A percentile compares a stretch with the other conserved stretches of the same genome.
These are phyloP conservation scores for Hemibagrus guttatus DNA, from an alignment of 2,797 vertebrate genomes.

Conservation along the genomic window DNA sequence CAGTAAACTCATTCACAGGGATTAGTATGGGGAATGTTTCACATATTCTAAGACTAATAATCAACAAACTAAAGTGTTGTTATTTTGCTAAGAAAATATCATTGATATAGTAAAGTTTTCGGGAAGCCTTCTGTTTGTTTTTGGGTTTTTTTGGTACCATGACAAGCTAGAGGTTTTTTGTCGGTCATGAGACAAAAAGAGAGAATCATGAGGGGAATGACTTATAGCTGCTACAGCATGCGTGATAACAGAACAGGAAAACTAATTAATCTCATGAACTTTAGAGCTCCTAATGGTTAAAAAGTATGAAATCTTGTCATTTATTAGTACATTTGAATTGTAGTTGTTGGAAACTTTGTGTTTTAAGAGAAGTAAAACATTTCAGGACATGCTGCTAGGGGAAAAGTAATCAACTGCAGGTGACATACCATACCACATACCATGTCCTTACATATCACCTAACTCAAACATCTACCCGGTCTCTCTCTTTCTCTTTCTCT, in stretches of 20 bases:
- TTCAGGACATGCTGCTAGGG: background rate
- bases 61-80: background rate
- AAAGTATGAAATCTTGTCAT: background rate
- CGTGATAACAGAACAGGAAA: background rate
- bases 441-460: background rate
- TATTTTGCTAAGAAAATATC: background rate
- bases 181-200: background rate
- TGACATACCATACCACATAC: too few species aligned
- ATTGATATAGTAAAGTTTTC: background rate
- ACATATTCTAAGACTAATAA: background rate
- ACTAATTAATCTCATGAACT: background rate
- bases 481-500: conserved; percentile 31
- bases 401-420: too few species aligned
- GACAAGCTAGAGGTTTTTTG: background rate
- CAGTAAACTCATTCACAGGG: background rate
- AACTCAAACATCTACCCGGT: background rate
- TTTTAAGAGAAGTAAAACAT: background rate
- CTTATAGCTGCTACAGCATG: background rate
- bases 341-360: background rate
- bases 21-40: background rate
- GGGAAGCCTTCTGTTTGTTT: background rate
- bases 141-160: background rate
- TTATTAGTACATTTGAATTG: background rate
- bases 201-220: background rate
- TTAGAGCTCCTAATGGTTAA: background rate